A percentile compares a stretch with the other conserved stretches of the same genome.
Conservation (phyloP, 35 echinoderm and acorn worm species). For the Amphiura filiformis region DNA sequence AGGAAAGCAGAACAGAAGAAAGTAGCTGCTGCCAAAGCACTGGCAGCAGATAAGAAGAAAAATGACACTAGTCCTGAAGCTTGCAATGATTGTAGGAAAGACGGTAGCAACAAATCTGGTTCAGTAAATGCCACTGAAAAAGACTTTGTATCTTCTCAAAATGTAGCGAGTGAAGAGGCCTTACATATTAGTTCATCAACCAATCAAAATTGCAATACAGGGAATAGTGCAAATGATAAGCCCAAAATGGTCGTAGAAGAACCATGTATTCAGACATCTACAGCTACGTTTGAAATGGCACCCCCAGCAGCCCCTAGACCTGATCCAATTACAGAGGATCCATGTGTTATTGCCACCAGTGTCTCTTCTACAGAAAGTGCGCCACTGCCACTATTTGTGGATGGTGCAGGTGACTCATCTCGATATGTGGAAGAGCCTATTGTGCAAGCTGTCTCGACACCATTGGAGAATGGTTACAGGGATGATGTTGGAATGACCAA, state of each 20-base stretch:
- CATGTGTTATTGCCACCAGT: not conserved
- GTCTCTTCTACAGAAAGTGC: not conserved
- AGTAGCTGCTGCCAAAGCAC: not conserved
- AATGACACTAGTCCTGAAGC: not conserved
- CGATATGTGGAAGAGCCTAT: not conserved
- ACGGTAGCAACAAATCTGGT: not conserved
- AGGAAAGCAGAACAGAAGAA: constrained; percentile 21
- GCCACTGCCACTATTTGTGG: not conserved
- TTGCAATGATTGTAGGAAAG: constrained; percentile 4
- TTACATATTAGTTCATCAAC: not conserved
- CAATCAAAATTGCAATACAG: not conserved
- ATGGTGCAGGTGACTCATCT: not conserved
- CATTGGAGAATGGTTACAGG: not conserved
- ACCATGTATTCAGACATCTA: not conserved
- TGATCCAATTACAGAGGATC: not conserved
- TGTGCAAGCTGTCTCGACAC: not conserved
- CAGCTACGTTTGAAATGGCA: not conserved
- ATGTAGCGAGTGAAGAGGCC: not conserved
- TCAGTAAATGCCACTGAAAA: not conserved
- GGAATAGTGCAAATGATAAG: not conserved
- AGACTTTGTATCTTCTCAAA: not conserved
- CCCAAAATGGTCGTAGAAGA: not conserved
- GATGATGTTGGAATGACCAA: not conserved
- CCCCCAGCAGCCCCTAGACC: not conserved
- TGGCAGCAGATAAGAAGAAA: constrained; percentile 26